Conservation (phyloP, 2,888 invertebrate genomes). For the Torymus aiolomorphi region DNA sequence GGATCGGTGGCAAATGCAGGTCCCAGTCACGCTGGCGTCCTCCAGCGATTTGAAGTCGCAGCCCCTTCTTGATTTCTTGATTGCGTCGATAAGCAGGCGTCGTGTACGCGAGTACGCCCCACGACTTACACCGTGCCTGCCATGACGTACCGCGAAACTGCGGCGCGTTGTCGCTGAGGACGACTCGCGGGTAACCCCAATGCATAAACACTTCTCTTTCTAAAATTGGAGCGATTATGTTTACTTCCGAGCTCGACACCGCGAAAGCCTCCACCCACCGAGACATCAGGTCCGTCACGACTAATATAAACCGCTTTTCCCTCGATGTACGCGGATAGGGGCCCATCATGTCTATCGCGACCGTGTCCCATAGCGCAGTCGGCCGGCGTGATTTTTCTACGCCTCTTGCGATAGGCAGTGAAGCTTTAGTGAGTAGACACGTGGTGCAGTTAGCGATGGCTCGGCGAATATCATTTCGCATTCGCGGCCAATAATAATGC, state of each 20-base stretch:
- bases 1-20: too few species aligned
- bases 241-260: too few species aligned
- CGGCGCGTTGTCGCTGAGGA: background rate
- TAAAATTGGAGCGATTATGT: too few species aligned
- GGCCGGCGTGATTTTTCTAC: background rate
- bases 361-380: background rate
- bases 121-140: background rate
- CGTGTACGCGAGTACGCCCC: conserved; percentile 35
- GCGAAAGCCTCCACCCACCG: too few species aligned
- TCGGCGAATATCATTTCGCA: background rate
- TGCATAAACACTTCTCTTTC: too few species aligned
- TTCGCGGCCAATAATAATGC: background rate
- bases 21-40: background rate
- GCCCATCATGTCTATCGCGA: conserved; percentile 3
- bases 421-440: background rate
- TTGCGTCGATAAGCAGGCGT: conserved; percentile 59
- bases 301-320: background rate
- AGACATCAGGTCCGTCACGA: too few species aligned
- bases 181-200: too few species aligned
- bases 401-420: background rate
- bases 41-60: background rate
- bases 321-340: conserved; percentile 8
- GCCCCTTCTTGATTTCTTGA: conserved; percentile 51
- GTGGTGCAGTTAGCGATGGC: background rate
- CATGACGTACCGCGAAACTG: background rate